These are phyloP conservation scores for Uloborus plumipes DNA, from an alignment of 2,888 invertebrate genomes.

Conservation along the genomic window DNA sequence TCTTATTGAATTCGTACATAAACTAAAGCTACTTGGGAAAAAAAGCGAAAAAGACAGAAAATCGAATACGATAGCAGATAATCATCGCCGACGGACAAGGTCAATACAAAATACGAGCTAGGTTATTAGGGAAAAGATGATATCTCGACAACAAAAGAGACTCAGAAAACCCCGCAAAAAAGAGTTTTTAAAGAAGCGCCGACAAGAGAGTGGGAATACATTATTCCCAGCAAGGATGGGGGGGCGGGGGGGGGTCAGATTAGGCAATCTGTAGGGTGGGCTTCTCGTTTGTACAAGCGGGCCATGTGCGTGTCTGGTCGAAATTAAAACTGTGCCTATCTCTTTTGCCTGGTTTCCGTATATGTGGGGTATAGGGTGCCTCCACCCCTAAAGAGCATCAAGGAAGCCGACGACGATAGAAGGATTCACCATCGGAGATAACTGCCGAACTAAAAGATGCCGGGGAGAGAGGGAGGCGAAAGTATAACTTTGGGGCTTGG, in stretches of 20 bases:
- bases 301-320: conserved; percentile 56
- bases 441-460: conserved; percentile 25
- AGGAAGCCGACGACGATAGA: conserved; percentile 47
- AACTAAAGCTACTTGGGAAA: no score
- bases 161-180: neutral
- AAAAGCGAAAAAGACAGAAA: no score
- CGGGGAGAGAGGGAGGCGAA: conserved; percentile 12
- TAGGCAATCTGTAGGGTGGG: conserved; percentile 56
- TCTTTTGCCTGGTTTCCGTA: conserved; percentile 14
- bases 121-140: neutral
- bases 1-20: no score
- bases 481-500: no score
- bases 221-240: conserved; percentile 5
- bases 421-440: conserved; percentile 51
- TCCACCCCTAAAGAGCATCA: conserved; percentile 34
- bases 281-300: conserved; percentile 29
- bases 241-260: conserved; percentile 30
- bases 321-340: conserved; percentile 56
- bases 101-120: conserved; percentile 9
- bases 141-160: neutral
- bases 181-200: conserved; percentile 38
- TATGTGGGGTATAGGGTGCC: conserved; percentile 18
- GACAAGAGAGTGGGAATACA: conserved; percentile 49
- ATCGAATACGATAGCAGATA: neutral
- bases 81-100: conserved; percentile 7